Evolutionary conservation across 2,797 vertebrate species (phyloP).

Genomic region (Myripristis murdjan): DNA sequence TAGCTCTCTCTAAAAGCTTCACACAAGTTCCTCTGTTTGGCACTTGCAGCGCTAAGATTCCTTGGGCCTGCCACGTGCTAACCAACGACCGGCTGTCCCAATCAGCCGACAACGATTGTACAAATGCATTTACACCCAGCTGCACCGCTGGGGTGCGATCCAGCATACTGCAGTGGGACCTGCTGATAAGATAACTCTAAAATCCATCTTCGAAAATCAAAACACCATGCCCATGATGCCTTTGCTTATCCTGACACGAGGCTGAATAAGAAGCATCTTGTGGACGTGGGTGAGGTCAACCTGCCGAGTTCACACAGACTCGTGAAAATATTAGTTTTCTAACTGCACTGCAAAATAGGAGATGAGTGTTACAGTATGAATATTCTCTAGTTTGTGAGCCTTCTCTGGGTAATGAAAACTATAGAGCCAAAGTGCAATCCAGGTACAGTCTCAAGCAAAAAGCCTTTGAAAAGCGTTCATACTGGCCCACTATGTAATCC

Average conservation of each 20-base stretch:
- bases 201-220: conserved; percentile 17
- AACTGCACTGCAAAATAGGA: conserved; percentile 20
- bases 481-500: conserved; percentile 34
- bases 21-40: conserved; percentile 35
- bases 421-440: conserved; percentile 23
- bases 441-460: conserved; percentile 9
- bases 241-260: conserved; percentile 4
- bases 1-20: conserved; percentile 8
- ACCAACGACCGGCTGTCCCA: conserved; percentile 21
- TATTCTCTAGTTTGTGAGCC: background rate
- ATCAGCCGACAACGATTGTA: conserved; percentile 68
- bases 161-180: conserved; percentile 16
- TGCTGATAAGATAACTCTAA: background rate
- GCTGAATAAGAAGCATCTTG: background rate
- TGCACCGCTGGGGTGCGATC: background rate
- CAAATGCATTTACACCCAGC: conserved; percentile 45
- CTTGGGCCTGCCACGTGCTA: background rate
- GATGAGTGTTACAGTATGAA: background rate
- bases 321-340: conserved; percentile 11
- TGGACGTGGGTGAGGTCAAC: background rate
- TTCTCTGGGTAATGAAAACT: conserved; percentile 17
- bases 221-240: background rate
- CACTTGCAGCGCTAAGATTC: conserved; percentile 45
- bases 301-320: background rate
- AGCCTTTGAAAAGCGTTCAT: conserved; percentile 22